phyloP scores from a whole-genome alignment of 2,113 vertebrate species.

The Pungitius pungitius region DNA sequence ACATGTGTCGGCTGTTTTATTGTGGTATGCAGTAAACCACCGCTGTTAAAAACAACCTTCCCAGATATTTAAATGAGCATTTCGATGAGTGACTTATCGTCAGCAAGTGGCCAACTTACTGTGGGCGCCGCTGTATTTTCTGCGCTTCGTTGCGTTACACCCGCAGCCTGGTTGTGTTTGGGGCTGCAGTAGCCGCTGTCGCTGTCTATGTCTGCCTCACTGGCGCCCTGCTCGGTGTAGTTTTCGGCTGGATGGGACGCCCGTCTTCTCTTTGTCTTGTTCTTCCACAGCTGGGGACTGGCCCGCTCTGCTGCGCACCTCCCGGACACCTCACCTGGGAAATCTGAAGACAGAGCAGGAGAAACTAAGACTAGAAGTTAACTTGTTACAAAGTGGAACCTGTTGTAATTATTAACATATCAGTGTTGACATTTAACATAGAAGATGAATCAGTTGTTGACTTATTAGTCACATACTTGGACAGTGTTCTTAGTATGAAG shows the following conservation, averaged over 20 bases:
- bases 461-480: background rate
- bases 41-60: background rate
- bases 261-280: slow-evolving; percentile 86
- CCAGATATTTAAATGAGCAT: background rate
- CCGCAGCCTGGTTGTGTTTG: slow-evolving; percentile 88
- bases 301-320: slow-evolving; percentile 86
- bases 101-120: slow-evolving; percentile 55
- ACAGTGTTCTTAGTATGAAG: background rate
- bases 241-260: slow-evolving; percentile 89
- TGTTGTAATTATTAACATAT: background rate
- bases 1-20: background rate
- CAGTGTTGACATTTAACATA: background rate
- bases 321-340: slow-evolving; percentile 89
- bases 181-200: slow-evolving; percentile 98
- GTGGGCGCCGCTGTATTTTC: slow-evolving; percentile 73
- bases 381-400: background rate
- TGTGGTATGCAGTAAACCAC: background rate
- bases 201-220: slow-evolving; percentile 96
- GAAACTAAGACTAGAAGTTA: background rate
- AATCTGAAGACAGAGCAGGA: slow-evolving; percentile 80
- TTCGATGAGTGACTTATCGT: too few relatives aligned
- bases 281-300: slow-evolving; percentile 88
- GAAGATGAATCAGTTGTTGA: background rate
- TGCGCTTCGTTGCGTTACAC: slow-evolving; percentile 69
- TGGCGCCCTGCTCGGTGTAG: slow-evolving; percentile 91